These are phyloP conservation scores for Ameiurus melas DNA, from an alignment of 2,113 vertebrate species.

Conservation along the genomic window DNA sequence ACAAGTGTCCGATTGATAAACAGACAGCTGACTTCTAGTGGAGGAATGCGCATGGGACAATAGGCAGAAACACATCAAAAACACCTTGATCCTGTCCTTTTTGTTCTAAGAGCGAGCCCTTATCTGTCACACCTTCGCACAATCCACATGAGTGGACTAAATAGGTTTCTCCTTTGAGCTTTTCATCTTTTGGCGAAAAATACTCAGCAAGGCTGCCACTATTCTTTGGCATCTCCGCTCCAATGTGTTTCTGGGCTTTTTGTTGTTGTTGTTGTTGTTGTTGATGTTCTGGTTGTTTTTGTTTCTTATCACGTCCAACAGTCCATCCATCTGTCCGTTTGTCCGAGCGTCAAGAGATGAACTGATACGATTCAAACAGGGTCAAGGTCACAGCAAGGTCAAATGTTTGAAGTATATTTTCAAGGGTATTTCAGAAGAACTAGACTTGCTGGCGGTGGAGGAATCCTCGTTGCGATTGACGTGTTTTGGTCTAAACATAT, in stretches of 20 bases:
- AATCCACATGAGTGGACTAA: not conserved
- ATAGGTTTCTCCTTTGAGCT: not conserved
- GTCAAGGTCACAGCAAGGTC: not conserved
- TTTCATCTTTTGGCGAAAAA: not conserved
- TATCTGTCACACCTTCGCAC: not conserved
- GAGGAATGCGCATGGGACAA: not conserved
- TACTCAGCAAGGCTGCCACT: not conserved
- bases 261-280: not conserved
- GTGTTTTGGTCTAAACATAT: too few species aligned
- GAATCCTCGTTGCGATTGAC: too few species aligned
- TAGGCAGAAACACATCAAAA: not conserved
- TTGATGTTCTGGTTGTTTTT: too few species aligned
- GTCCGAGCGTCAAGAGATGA: not conserved
- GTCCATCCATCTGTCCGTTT: not conserved
- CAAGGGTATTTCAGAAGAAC: not conserved
- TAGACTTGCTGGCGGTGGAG: not conserved
- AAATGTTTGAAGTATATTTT: not conserved
- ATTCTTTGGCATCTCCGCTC: not conserved
- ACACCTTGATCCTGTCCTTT: not conserved
- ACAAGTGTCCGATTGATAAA: conserved; percentile 31
- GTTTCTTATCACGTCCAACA: not conserved
- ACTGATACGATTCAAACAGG: not conserved
- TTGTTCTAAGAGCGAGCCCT: not conserved
- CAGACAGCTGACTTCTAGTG: conserved; percentile 22
- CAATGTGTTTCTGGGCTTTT: not conserved